Evolutionary conservation across 2,888 invertebrate species (phyloP).

Genomic region (Mamestra brassicae): DNA sequence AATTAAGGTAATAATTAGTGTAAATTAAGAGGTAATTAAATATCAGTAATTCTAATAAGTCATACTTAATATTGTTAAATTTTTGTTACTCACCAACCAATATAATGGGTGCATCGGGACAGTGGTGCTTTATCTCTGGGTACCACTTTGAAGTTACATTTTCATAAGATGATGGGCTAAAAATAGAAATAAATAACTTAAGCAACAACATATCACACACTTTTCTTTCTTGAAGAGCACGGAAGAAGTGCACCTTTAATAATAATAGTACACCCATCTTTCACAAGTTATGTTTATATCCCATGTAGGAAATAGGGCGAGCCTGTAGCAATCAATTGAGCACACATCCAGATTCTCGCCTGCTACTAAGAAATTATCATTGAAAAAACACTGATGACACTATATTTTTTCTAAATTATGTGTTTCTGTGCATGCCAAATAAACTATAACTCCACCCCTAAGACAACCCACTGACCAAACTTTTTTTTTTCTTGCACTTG

Average conservation of each 20-base stretch:
- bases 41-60: background rate
- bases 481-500: too few relatives aligned
- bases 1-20: conserved; percentile 1
- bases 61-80: background rate
- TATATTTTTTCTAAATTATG: too few relatives aligned
- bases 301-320: too few relatives aligned
- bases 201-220: background rate
- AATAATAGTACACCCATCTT: background rate
- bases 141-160: conserved; percentile 99
- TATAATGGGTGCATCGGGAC: conserved; percentile 99
- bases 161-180: conserved; percentile 99
- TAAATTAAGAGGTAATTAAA: background rate
- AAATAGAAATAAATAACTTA: conserved; percentile 61
- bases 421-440: too few relatives aligned
- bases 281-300: too few relatives aligned
- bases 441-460: too few relatives aligned
- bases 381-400: background rate
- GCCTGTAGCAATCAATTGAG: too few relatives aligned
- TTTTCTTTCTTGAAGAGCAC: background rate
- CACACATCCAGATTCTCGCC: background rate
- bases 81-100: conserved; percentile 95
- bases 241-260: background rate
- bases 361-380: background rate
- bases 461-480: too few relatives aligned
- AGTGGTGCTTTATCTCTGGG: conserved; percentile 99